Conservation (phyloP, 2,113 vertebrate species). For the Noctilio leporinus region DNA sequence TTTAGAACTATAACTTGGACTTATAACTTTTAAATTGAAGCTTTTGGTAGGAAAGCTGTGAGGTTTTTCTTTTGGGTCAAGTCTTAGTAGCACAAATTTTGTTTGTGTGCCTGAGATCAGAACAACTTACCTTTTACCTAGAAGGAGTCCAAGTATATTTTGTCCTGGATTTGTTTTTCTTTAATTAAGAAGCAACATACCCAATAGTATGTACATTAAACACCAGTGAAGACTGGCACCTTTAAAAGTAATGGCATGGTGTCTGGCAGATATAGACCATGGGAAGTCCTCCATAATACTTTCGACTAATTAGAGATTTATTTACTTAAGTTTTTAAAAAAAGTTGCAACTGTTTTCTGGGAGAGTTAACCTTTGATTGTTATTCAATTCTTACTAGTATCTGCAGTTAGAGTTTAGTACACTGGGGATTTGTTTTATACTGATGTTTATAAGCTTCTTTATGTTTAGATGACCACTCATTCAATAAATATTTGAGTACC, state of each 20-base stretch:
- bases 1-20: neutral
- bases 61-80: constrained; percentile 13
- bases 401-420: neutral
- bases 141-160: neutral
- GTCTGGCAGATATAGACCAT: neutral
- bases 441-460: neutral
- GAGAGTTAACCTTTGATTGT: neutral
- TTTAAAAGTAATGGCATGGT: neutral
- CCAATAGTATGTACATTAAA: neutral
- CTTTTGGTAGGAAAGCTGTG: neutral
- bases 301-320: neutral
- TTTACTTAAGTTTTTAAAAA: neutral
- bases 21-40: neutral
- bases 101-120: constrained; percentile 2
- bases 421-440: neutral
- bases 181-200: neutral
- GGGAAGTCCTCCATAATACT: neutral
- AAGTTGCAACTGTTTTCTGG: neutral
- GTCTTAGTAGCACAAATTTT: neutral
- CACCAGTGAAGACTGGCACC: neutral
- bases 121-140: neutral
- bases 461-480: neutral
- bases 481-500: neutral
- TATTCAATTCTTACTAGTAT: neutral
- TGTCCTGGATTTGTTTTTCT: neutral